phyloP scores from a whole-genome alignment of 2,113 vertebrate species.

The Chlamydotis undulata region DNA sequence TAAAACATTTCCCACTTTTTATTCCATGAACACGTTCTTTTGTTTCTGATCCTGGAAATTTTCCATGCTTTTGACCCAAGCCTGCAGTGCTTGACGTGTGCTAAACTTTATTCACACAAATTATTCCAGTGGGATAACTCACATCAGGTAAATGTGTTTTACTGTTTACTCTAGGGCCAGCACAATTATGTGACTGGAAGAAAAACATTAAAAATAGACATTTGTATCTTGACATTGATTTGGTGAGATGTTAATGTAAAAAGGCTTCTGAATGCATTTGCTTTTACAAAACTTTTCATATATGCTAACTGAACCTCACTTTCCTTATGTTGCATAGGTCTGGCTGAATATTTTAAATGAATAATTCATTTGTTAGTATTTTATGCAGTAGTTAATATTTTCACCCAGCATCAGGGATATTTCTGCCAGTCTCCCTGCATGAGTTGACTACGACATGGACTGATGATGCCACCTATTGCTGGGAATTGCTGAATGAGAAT shows the following conservation, averaged over 20 bases:
- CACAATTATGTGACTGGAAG: conserved; percentile 11
- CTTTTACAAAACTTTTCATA: background rate
- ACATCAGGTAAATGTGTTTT: background rate
- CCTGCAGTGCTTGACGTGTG: background rate
- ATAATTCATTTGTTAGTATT: background rate
- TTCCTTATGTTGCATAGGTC: background rate
- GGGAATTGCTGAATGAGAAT: background rate
- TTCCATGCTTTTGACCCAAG: conserved; percentile 45
- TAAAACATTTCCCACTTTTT: conserved; percentile 33
- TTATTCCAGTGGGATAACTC: conserved; percentile 36
- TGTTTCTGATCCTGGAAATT: conserved; percentile 59
- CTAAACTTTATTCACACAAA: background rate
- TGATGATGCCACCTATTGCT: background rate
- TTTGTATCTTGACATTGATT: background rate
- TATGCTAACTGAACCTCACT: background rate
- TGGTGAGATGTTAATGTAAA: background rate
- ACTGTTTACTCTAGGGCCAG: background rate
- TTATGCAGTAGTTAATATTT: background rate
- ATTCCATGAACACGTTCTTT: conserved; percentile 6
- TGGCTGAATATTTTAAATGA: background rate
- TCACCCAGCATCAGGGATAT: background rate
- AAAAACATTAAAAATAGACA: conserved; percentile 19
- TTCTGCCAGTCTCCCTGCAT: background rate
- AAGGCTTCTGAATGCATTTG: background rate
- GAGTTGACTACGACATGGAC: background rate